These are phyloP conservation scores for Andricus quercusramuli DNA, from an alignment of 2,888 invertebrate species.

Conservation along the genomic window DNA sequence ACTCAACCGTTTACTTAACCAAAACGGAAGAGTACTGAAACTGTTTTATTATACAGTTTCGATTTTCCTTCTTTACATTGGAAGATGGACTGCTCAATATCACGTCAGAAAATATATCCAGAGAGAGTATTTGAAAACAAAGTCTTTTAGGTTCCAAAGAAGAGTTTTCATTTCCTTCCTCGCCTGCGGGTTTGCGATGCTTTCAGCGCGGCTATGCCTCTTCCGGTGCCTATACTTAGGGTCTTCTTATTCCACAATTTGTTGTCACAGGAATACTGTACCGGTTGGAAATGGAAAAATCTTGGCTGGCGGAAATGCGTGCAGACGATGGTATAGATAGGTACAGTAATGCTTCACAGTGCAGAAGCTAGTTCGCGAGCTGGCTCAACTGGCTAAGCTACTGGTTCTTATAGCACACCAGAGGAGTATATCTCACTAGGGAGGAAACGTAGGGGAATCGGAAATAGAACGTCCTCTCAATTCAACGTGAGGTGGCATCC, in stretches of 20 bases:
- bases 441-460: slow-evolving; percentile 15
- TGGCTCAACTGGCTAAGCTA: slow-evolving; percentile 34
- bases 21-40: background rate
- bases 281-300: slow-evolving; percentile 16
- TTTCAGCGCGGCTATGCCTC: slow-evolving; percentile 26
- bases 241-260: slow-evolving; percentile 33
- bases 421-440: slow-evolving; percentile 3
- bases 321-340: background rate
- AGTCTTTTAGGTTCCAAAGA: slow-evolving; percentile 47
- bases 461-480: slow-evolving; percentile 34
- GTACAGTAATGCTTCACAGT: slow-evolving; percentile 11
- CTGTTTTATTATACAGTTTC: background rate
- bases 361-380: slow-evolving; percentile 32
- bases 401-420: slow-evolving; percentile 10
- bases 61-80: background rate
- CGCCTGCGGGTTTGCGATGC: slow-evolving; percentile 42
- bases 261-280: slow-evolving; percentile 23
- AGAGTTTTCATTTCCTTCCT: slow-evolving; percentile 54
- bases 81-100: slow-evolving; percentile 32
- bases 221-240: slow-evolving; percentile 28
- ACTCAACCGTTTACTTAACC: background rate
- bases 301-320: slow-evolving; percentile 15
- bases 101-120: slow-evolving; percentile 26
- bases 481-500: slow-evolving; percentile 11
- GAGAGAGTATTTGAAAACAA: slow-evolving; percentile 33